Evolutionary conservation across 2,113 vertebrate genomes (phyloP), one percentile per base, ranked within the genome.

Genomic region (Lampris megalopsis): DNA sequence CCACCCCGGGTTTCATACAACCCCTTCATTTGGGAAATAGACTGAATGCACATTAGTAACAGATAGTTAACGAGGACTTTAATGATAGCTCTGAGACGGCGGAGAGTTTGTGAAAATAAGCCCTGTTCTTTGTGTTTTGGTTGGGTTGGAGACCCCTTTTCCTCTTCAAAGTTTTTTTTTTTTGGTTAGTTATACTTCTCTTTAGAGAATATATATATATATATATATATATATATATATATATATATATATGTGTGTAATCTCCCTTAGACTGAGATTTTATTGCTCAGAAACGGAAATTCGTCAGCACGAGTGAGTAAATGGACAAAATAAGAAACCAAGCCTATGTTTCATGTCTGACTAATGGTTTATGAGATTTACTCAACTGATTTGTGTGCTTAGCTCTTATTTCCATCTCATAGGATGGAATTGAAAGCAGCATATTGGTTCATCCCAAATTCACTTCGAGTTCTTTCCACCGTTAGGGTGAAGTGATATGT

Each of bases 21-120:
- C 53, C 78, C 80, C 80, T 91, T 82, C 86, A 87, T 89, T 91
- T 86, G 71, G 63, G 71, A 84, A 77, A 73, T 38, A 88, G 69
- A 86, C 58, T 81, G 74, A 86, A 88, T 74, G 47, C 74, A 75
- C 72, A 77, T 84, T 57, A 56, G 36, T 50, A 49, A 77, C 79
- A 74, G 68, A 62, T 52, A 77, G 69, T 63, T 71, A 68, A 82
- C 63, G 50, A 35, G 53, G 41, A 10, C 24, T 68, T 81, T 88
- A 84, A 87, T 84, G 63, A 84, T 71, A 76, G 78, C 52, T 70
- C 43, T 81, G 58, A 79, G 57, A 69, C 53, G 38, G 68, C 45
- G 61, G 45, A 65, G 11, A 49, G 63, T 53, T 62, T 74, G 35
- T 37, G 2, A 68, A 80, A 62, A 74, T 54, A 47, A 53, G 52